phyloP scores from a whole-genome alignment of 2,888 invertebrate species.

The Tricholauxania praeusta region DNA sequence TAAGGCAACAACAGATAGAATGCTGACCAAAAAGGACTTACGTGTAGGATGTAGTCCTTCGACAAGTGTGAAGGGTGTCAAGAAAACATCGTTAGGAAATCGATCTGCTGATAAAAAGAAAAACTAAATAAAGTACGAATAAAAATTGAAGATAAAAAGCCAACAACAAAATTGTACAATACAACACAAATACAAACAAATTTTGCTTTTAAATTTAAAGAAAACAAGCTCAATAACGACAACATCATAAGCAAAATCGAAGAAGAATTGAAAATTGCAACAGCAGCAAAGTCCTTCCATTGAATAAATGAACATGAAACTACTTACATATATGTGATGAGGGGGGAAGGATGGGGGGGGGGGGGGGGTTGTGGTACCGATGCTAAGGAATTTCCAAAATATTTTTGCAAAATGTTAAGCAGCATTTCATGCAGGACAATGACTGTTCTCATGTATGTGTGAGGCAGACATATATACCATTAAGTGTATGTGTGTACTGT shows the following conservation, averaged over 20 bases:
- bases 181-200: conserved; percentile 36
- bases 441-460: conserved; percentile 9
- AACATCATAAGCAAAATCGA: conserved; percentile 51
- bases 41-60: too few species aligned
- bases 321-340: too few species aligned
- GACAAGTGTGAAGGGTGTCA: neutral
- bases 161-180: conserved; percentile 43
- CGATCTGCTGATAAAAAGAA: conserved; percentile 1
- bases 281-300: conserved; percentile 20
- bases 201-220: conserved; percentile 35
- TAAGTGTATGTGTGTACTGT: too few species aligned
- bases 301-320: neutral
- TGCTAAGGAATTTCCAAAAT: neutral
- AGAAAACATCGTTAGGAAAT: neutral
- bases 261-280: conserved; percentile 35
- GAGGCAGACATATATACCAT: too few species aligned
- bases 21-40: neutral
- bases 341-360: too few species aligned
- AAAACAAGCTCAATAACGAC: conserved; percentile 50
- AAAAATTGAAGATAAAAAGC: neutral
- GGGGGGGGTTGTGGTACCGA: too few species aligned
- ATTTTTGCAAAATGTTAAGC: too few species aligned
- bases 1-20: conserved; percentile 11
- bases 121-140: neutral
- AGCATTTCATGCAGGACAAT: too few species aligned